phyloP scores from a whole-genome alignment of 2,888 invertebrate genomes.

The Cyrtodaria siliqua region DNA sequence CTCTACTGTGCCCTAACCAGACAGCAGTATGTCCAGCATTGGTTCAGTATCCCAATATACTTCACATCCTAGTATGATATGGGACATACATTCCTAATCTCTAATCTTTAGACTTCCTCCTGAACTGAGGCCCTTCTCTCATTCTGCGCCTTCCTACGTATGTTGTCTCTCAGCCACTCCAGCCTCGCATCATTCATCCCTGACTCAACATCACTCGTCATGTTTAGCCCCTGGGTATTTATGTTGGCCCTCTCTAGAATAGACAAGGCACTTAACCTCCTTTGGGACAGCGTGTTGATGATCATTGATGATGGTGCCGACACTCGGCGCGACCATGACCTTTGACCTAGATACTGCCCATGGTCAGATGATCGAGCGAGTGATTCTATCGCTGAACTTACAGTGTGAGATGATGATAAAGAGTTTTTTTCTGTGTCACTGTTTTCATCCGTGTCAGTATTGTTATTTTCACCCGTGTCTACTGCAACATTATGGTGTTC shows the following conservation, averaged over 20 bases:
- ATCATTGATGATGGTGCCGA: constrained; percentile 55
- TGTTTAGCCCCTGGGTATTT: constrained; percentile 40
- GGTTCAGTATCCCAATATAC: no score
- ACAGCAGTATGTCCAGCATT: no score
- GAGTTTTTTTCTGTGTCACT: no score
- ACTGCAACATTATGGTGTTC: constrained; percentile 1
- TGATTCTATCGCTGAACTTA: not conserved
- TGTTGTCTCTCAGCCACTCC: constrained; percentile 57
- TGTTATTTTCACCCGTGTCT: no score
- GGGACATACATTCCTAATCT: no score
- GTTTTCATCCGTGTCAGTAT: no score
- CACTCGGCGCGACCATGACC: constrained; percentile 22
- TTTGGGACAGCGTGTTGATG: constrained; percentile 37
- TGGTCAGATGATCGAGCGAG: not conserved
- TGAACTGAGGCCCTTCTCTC: not conserved
- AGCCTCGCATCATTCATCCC: constrained; percentile 54
- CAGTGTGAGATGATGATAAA: not conserved
- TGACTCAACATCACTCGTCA: constrained; percentile 49
- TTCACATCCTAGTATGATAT: no score
- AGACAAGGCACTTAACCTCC: constrained; percentile 56
- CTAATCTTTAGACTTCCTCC: not conserved
- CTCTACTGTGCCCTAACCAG: no score
- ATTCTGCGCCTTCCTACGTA: constrained; percentile 24
- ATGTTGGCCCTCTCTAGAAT: constrained; percentile 60
- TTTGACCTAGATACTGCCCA: no score